phyloP scores from a whole-genome alignment of 1,140 invertebrate genomes.

The Patella vulgata region DNA sequence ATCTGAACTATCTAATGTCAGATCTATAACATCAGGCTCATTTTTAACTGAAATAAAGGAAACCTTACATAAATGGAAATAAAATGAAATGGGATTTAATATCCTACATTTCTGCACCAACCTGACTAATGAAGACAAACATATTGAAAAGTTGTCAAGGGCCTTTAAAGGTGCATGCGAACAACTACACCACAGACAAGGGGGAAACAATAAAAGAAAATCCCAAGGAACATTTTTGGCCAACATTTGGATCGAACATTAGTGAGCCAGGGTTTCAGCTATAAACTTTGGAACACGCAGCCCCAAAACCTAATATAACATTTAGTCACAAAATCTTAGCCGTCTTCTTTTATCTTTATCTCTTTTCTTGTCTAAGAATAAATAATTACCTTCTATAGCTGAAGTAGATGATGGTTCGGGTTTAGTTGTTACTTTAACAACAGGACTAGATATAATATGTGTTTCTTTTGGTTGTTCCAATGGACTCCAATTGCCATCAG shows the following conservation, averaged over 20 bases:
- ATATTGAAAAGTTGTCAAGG: conserved; percentile 15
- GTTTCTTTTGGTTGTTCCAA: conserved; percentile 70
- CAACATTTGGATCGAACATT: conserved; percentile 21
- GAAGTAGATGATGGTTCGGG: conserved; percentile 9
- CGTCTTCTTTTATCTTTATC: too few species aligned
- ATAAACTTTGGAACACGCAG: conserved; percentile 11
- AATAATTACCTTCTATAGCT: conserved; percentile 1
- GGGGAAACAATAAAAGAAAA: conserved; percentile 32
- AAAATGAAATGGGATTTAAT: too few species aligned
- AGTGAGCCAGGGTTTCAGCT: not conserved
- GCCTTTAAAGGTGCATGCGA: conserved; percentile 7
- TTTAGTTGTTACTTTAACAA: conserved; percentile 10
- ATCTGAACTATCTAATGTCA: conserved; percentile 58
- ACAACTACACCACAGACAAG: conserved; percentile 6
- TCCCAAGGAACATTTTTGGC: conserved; percentile 25
- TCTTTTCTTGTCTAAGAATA: too few species aligned
- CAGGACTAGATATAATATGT: conserved; percentile 48
- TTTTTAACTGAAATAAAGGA: conserved; percentile 49
- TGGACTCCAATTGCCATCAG: conserved; percentile 90
- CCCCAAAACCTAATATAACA: too few species aligned
- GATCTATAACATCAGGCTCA: conserved; percentile 57
- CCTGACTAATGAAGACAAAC: not conserved
- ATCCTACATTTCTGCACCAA: too few species aligned
- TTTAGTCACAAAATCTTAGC: too few species aligned
- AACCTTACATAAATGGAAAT: too few species aligned